These are phyloP conservation scores for Malurus cyaneus DNA, from an alignment of 2,113 vertebrate genomes.

Conservation along the genomic window DNA sequence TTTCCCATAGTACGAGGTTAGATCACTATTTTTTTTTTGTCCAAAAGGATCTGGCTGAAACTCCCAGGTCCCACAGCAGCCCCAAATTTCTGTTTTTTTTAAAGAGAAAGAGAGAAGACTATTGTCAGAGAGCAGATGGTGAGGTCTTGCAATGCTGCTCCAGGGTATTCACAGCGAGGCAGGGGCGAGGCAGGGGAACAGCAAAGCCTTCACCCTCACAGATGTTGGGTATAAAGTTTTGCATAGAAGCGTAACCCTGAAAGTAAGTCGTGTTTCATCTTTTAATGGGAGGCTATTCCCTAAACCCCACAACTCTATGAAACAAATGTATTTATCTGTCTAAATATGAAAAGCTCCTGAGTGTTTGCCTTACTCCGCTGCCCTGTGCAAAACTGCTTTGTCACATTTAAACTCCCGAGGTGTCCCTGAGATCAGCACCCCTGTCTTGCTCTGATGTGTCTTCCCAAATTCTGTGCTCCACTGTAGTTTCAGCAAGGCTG, in stretches of 20 bases:
- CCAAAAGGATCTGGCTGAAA: neutral
- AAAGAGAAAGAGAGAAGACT: neutral
- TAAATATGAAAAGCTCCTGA: neutral
- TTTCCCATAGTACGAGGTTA: neutral
- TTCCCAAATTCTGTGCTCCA: neutral
- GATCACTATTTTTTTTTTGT: neutral
- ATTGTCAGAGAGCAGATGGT: constrained; percentile 41
- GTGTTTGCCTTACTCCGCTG: neutral
- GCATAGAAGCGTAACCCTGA: neutral
- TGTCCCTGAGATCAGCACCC: neutral
- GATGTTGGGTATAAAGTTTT: neutral
- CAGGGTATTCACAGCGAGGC: neutral
- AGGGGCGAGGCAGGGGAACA: neutral
- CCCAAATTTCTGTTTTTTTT: neutral
- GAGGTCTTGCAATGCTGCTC: neutral
- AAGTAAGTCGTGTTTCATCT: neutral
- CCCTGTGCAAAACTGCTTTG: neutral
- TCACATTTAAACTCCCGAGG: neutral
- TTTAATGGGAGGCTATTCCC: neutral
- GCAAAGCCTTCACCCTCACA: constrained; percentile 14
- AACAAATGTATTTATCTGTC: neutral
- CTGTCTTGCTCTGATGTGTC: neutral
- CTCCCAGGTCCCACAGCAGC: neutral
- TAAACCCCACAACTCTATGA: neutral
- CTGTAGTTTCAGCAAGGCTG: neutral